phyloP scores from a whole-genome alignment of 2,797 vertebrate genomes.

The Cossypha dichroa region DNA sequence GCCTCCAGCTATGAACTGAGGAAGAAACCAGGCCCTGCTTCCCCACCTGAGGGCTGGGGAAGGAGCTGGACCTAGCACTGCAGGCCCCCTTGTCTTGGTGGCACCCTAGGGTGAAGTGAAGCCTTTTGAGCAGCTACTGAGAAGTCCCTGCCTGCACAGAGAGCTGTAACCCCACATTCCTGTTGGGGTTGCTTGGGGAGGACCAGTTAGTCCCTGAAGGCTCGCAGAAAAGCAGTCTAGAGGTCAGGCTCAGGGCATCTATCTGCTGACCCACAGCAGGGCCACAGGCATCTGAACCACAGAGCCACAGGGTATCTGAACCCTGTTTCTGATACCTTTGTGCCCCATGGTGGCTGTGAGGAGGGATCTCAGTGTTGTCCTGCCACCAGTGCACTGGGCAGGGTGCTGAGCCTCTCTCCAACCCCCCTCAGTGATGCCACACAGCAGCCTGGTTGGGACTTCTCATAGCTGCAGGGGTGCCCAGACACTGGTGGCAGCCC shows the following conservation, averaged over 20 bases:
- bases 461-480: background rate
- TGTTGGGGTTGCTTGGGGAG: background rate
- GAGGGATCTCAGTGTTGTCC: background rate
- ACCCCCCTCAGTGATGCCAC: background rate
- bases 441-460: accelerated
- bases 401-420: background rate
- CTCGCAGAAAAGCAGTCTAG: accelerated
- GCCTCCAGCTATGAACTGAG: background rate
- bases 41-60: background rate
- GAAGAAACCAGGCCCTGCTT: background rate
- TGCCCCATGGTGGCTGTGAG: accelerated
- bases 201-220: accelerated
- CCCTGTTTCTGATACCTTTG: accelerated
- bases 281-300: background rate
- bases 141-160: background rate
- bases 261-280: background rate
- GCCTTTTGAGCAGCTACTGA: background rate
- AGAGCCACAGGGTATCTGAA: background rate
- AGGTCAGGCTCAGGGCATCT: background rate
- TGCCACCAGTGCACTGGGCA: too few relatives aligned
- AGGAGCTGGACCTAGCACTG: background rate
- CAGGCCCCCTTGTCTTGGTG: background rate
- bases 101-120: background rate
- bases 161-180: background rate
- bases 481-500: background rate